Evolutionary conservation across 2,888 invertebrate genomes (phyloP).

Genomic region (Apocheima hispidaria): DNA sequence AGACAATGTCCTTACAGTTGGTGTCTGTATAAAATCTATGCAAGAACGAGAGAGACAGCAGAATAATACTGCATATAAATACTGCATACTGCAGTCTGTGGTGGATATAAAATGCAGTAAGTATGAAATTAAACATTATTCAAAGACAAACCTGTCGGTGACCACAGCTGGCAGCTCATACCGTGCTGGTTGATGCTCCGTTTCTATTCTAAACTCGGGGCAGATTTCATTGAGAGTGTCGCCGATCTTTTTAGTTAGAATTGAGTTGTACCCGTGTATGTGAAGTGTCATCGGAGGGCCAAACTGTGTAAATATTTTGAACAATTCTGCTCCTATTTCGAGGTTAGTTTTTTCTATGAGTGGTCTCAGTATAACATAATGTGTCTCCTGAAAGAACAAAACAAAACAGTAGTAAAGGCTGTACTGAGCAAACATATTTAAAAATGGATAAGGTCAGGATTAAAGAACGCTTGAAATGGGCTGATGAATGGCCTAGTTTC

Average conservation of each 20-base stretch:
- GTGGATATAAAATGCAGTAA: no score
- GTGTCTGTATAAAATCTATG: no score
- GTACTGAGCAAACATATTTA: no score
- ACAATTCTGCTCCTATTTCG: constrained; percentile 1
- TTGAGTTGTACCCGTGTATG: background rate
- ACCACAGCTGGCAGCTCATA: background rate
- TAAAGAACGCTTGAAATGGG: no score
- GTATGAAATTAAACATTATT: background rate
- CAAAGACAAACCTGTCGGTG: background rate
- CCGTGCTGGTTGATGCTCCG: background rate
- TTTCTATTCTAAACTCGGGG: background rate
- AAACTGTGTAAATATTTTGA: constrained; percentile 5
- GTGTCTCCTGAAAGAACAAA: background rate
- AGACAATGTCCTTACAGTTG: no score
- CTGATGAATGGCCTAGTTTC: no score
- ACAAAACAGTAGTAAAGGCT: no score
- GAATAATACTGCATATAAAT: no score
- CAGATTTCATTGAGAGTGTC: background rate
- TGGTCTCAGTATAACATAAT: constrained; percentile 1
- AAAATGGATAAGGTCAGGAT: no score
- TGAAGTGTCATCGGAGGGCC: background rate
- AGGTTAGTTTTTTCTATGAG: background rate
- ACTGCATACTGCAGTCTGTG: no score
- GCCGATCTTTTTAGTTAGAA: background rate
- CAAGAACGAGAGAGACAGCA: no score